Percentiles rank a stretch among this genome's conserved stretches.
Conservation (phyloP, 1,140 invertebrate species). For the Aleiodes sp. region DNA sequence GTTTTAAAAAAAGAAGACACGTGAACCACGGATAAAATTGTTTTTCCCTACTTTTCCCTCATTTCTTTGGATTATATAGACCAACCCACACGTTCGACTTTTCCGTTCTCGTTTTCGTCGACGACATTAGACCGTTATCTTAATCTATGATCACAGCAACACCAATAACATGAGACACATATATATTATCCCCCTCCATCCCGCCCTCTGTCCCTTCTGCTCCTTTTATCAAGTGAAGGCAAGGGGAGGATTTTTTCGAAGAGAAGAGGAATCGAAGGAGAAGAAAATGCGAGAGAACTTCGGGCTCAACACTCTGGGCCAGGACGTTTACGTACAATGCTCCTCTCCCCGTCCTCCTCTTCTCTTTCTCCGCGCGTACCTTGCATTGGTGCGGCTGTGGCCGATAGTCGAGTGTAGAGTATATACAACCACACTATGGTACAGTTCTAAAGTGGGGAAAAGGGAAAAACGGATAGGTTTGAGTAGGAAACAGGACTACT, state of each 20-base stretch:
- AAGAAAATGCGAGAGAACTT: not conserved
- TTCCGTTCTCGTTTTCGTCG: conserved; percentile 29
- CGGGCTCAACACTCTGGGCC: conserved; percentile 11
- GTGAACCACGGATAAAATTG: not conserved
- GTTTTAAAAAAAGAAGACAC: not conserved
- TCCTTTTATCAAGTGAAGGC: too few relatives aligned
- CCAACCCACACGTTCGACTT: conserved; percentile 17
- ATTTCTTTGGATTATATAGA: not conserved
- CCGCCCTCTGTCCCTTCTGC: too few relatives aligned
- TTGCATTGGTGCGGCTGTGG: conserved; percentile 13
- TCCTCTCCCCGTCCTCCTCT: not conserved
- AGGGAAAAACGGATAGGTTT: conserved; percentile 20
- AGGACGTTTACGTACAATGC: conserved; percentile 12
- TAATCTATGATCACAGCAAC: conserved; percentile 32
- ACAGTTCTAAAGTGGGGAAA: conserved; percentile 15
- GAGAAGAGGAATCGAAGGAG: not conserved
- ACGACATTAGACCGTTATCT: conserved; percentile 34
- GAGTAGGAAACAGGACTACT: not conserved
- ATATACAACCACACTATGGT: conserved; percentile 11
- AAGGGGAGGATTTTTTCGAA: not conserved
- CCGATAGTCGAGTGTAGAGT: conserved; percentile 9
- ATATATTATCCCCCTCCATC: conserved; percentile 11
- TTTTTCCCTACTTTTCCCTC: not conserved
- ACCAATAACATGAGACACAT: conserved; percentile 34
- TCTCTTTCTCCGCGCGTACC: not conserved